Percentiles rank a stretch among this genome's conserved stretches.
Evolutionary conservation across 2,113 vertebrate genomes (phyloP).

Genomic region (Bufo bufo): DNA sequence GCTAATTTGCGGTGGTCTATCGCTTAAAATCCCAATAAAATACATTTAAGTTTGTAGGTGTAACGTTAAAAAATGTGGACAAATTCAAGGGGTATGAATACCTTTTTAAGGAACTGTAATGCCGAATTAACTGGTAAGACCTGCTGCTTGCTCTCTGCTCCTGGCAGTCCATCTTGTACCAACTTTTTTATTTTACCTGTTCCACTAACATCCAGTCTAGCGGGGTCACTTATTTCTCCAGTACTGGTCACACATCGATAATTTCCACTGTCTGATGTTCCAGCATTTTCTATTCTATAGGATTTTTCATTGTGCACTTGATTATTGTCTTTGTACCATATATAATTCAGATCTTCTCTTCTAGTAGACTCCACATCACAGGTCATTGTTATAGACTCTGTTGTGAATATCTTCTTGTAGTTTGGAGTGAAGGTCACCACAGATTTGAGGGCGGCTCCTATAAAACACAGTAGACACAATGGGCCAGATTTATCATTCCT

Average conservation of each 20-base stretch:
- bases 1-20: too few relatives aligned
- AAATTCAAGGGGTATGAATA: too few relatives aligned
- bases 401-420: not conserved
- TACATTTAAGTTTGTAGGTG: too few relatives aligned
- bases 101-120: too few relatives aligned
- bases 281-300: not conserved
- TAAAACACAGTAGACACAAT: not conserved
- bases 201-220: not conserved
- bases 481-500: too few relatives aligned
- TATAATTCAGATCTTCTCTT: not conserved
- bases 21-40: too few relatives aligned
- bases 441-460: not conserved
- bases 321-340: not conserved
- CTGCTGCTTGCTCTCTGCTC: too few relatives aligned
- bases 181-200: too few relatives aligned
- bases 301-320: not conserved
- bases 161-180: too few relatives aligned
- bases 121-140: too few relatives aligned
- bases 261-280: not conserved
- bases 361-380: not conserved
- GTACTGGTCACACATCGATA: not conserved
- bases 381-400: not conserved
- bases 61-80: too few relatives aligned
- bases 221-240: slow-evolving; percentile 6
- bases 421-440: not conserved